Conservation (phyloP, 2,888 invertebrate genomes). For the Eupeodes latifasciatus region DNA sequence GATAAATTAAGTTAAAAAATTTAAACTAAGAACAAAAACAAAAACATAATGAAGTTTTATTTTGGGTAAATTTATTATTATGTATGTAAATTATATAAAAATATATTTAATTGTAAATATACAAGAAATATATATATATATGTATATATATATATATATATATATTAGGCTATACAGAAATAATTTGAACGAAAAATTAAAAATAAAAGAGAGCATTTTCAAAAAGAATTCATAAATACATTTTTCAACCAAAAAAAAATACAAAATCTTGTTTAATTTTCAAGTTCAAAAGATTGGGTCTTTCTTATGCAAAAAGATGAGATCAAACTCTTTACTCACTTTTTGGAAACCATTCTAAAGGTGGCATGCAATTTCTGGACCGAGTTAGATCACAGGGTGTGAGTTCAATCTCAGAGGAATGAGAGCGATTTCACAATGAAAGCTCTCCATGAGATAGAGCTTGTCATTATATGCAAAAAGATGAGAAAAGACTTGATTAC, state of each 20-base stretch:
- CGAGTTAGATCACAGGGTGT: too few species aligned
- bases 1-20: constrained; percentile 46
- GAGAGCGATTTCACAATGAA: too few species aligned
- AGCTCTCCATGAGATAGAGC: too few species aligned
- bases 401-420: too few species aligned
- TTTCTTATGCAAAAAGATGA: too few species aligned
- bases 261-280: background rate
- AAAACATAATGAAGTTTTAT: constrained; percentile 49
- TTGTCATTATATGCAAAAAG: too few species aligned
- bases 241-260: constrained; percentile 55
- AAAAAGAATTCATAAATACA: constrained; percentile 56
- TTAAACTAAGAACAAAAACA: constrained; percentile 8
- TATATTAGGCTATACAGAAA: constrained; percentile 32
- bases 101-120: constrained; percentile 75
- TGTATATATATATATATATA: constrained; percentile 65
- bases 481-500: too few species aligned
- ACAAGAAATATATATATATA: constrained; percentile 60
- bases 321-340: too few species aligned
- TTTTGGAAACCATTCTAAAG: too few species aligned
- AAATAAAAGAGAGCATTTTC: constrained; percentile 6
- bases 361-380: too few species aligned
- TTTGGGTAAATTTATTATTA: constrained; percentile 62
- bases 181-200: constrained; percentile 51
- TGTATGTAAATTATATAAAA: constrained; percentile 45
- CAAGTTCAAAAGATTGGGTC: too few species aligned